A percentile compares a stretch with the other conserved stretches of the same genome.
Evolutionary conservation across 2,113 vertebrate genomes (phyloP).

Genomic region (Pogonocichla stellata): DNA sequence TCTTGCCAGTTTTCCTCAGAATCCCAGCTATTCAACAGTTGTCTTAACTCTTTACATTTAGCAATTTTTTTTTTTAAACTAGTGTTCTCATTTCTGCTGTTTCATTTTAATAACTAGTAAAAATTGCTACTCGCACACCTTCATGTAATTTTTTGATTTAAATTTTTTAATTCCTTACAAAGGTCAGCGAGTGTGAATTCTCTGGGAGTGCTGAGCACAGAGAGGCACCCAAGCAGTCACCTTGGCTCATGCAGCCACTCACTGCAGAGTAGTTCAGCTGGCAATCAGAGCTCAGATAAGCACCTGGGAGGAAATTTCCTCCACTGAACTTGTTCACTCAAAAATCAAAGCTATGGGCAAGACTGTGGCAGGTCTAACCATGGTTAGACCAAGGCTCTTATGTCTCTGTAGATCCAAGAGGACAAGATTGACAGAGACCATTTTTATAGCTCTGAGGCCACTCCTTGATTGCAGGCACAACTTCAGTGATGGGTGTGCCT

Average conservation of each 20-base stretch:
- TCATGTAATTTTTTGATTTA: background rate
- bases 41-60: background rate
- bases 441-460: background rate
- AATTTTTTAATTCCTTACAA: background rate
- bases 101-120: background rate
- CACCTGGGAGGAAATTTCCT: accelerated
- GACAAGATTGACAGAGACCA: background rate
- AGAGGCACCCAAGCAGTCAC: too few relatives aligned
- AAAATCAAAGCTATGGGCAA: background rate
- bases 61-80: background rate
- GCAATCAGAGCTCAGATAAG: background rate
- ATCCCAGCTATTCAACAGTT: background rate
- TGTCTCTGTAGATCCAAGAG: background rate
- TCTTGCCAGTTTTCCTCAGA: background rate
- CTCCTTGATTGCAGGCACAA: background rate
- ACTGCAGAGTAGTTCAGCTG: background rate
- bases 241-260: background rate
- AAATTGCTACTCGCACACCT: background rate
- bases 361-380: background rate
- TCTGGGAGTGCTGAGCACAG: background rate
- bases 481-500: background rate
- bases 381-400: background rate
- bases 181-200: background rate
- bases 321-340: background rate
- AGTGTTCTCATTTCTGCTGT: background rate